A percentile compares a stretch with the other conserved stretches of the same genome.
phyloP scores from a whole-genome alignment of 2,888 invertebrate species.

The Thymelicus acteon region DNA sequence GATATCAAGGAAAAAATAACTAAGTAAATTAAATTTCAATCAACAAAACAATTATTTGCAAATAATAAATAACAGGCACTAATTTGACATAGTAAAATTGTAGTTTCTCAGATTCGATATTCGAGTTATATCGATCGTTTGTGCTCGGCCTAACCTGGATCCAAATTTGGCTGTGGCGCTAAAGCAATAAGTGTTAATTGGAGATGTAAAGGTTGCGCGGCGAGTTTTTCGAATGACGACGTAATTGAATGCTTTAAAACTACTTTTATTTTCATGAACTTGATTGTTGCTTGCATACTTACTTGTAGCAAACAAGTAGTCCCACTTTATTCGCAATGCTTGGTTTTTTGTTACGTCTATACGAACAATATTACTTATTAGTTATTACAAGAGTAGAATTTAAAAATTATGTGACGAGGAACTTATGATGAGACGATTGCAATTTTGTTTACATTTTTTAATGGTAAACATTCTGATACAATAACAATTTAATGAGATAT shows the following conservation, averaged over 20 bases:
- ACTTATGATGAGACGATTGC: not conserved
- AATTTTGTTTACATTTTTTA: not conserved
- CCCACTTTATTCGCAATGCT: not conserved
- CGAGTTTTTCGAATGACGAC: constrained; percentile 27
- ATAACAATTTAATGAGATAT: not conserved
- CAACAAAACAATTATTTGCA: not conserved
- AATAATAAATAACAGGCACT: not conserved
- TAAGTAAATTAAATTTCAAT: too few species aligned
- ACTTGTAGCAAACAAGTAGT: not conserved
- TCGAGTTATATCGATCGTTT: not conserved
- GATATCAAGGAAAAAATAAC: not conserved
- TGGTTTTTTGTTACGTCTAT: constrained; percentile 5
- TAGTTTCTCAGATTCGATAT: not conserved
- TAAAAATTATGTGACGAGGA: constrained; percentile 7
- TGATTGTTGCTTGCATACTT: not conserved
- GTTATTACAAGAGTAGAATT: constrained; percentile 8
- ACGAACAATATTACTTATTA: constrained; percentile 16
- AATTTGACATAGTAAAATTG: not conserved
- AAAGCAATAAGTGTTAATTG: constrained; percentile 36
- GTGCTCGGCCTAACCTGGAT: constrained; percentile 36
- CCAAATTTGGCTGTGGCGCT: constrained; percentile 41
- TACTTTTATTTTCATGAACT: constrained; percentile 22
- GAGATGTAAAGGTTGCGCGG: constrained; percentile 28
- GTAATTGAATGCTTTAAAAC: constrained; percentile 27
- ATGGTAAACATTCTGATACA: not conserved